Evolutionary conservation across 64 coral and sea anemone genomes (phyloP), one percentile per base, ranked within the genome.

Genomic region (Anthopleura sola): DNA sequence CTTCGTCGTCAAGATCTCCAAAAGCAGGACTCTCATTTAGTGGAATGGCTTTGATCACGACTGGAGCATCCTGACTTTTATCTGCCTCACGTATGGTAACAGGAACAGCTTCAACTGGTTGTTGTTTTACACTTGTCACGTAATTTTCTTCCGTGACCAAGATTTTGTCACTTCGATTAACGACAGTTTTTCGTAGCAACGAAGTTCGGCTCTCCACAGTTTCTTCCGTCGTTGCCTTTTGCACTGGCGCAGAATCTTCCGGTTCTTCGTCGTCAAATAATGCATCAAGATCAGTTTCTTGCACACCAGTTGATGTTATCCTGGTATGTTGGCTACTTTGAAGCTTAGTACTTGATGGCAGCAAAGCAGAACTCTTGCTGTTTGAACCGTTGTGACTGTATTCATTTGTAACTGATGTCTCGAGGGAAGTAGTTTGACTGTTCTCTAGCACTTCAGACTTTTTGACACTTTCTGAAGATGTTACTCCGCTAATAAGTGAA

Each of bases 241-340:
- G 6, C 29, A 71, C 31, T 15, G 10, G 2, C 29, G 31, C 13
- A 34, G 28, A 32, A 32, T 34, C 66, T 1, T 53, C 14, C 16
- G 50, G 50, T 34, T 32, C 66, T 71, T 71, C 26, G 14, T 83
- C 82, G 10, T 6, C 28, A 29, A 83, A 83, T 16, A 83, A 37
- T 20, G 48, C 82, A n/a, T 83, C 82, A 10, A 83, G 50, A 17
- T 83, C 50, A 24, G 82, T 83, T 34, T 83, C 82, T 83, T 83
- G 44, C 5, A 83, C 55, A 5, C 82, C 82, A 31, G 21, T 34
- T 54, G 82, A 29, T 32, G 82, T 83, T 31, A 49, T 56, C 34
- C 37, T 38, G 6, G 76, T 79, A 32, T 34, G 29, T 15, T 28
- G 66, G 14, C 28, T 29, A 31, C 15, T 69, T 28, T 69, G 24